phyloP scores from a whole-genome alignment of 2,797 vertebrate genomes.

The Gymnothorax reevesii region DNA sequence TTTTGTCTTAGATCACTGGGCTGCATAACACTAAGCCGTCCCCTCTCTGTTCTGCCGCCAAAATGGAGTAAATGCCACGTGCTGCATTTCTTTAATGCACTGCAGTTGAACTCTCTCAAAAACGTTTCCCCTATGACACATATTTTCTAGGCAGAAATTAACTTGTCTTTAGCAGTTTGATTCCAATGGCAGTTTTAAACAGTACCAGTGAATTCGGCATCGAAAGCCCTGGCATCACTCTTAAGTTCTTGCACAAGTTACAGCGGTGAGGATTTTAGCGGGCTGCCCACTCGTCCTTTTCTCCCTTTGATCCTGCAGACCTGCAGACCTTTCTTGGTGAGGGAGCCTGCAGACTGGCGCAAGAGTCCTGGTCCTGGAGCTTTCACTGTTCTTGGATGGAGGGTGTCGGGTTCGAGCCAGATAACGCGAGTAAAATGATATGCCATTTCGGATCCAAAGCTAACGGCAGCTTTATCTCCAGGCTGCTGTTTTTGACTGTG shows the following conservation, averaged over 20 bases:
- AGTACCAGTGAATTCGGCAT: neutral
- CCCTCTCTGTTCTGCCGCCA: neutral
- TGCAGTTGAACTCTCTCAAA: constrained; percentile 1
- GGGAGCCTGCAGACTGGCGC: neutral
- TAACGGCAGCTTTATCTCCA: neutral
- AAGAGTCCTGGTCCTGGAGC: neutral
- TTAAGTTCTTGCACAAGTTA: neutral
- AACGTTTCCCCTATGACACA: constrained; percentile 43
- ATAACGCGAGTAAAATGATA: constrained; percentile 16
- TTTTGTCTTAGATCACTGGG: neutral
- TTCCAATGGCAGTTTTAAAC: neutral
- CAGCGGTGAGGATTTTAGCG: neutral
- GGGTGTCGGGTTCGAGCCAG: neutral
- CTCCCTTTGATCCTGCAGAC: constrained; percentile 31
- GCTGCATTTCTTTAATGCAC: constrained; percentile 16
- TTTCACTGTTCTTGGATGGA: neutral
- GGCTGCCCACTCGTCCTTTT: neutral
- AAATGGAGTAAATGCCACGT: neutral
- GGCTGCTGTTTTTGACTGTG: constrained; percentile 2
- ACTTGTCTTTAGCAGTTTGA: constrained; percentile 28
- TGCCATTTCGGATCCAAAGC: neutral
- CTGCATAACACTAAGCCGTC: neutral
- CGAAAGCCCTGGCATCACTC: neutral
- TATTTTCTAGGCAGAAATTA: constrained; percentile 49
- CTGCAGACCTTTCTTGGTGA: constrained; percentile 23